Evolutionary conservation across 2,888 invertebrate genomes (phyloP).

Genomic region (Linnaemya vulpina): DNA sequence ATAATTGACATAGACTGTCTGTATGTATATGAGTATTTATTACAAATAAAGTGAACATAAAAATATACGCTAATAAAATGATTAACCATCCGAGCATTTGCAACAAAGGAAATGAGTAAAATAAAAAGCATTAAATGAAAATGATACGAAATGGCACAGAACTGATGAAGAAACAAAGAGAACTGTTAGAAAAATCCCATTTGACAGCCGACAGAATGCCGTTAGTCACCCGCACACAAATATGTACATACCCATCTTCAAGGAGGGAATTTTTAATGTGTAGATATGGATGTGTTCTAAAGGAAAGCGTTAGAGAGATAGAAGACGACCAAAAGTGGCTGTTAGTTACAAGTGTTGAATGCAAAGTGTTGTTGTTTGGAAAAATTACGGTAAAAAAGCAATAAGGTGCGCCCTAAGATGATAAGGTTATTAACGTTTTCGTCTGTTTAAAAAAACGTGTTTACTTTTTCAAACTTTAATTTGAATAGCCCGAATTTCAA

Average conservation of each 20-base stretch:
- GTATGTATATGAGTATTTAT: neutral
- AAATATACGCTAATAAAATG: conserved; percentile 22
- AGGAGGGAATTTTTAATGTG: neutral
- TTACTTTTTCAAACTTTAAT: too few relatives aligned
- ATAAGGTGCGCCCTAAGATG: neutral
- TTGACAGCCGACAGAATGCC: neutral
- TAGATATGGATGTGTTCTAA: conserved; percentile 7
- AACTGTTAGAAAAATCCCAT: conserved; percentile 18
- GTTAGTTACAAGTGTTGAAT: conserved; percentile 26
- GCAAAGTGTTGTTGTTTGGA: conserved; percentile 20
- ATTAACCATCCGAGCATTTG: conserved; percentile 13
- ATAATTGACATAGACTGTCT: too few relatives aligned
- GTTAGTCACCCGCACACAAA: neutral
- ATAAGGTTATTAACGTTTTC: conserved; percentile 8
- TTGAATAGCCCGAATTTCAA: too few relatives aligned
- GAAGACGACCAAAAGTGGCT: neutral
- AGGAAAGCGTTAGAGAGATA: neutral
- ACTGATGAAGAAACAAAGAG: neutral
- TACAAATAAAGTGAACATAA: conserved; percentile 18
- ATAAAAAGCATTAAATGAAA: conserved; percentile 29
- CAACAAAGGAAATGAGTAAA: conserved; percentile 1
- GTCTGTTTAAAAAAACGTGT: neutral
- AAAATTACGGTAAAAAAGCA: conserved; percentile 50
- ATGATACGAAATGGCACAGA: conserved; percentile 1
- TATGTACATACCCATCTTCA: neutral